phyloP scores from a whole-genome alignment of 2,797 vertebrate genomes.

The Pempheris klunzingeri region DNA sequence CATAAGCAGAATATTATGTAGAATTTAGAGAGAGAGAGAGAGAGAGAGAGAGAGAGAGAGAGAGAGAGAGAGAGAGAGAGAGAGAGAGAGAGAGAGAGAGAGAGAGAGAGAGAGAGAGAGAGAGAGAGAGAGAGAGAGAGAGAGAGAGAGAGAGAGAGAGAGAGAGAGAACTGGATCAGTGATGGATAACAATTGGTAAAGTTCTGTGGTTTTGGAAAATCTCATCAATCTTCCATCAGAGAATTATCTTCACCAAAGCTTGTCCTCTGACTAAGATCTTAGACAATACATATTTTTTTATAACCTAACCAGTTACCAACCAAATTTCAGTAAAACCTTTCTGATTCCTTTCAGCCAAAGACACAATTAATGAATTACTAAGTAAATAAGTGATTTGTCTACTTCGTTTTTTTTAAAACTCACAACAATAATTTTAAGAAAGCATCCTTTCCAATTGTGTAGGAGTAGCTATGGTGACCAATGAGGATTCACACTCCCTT shows the following conservation, averaged over 20 bases:
- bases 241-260: background rate
- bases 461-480: too few relatives aligned
- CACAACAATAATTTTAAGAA: background rate
- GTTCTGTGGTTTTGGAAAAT: background rate
- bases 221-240: background rate
- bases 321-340: background rate
- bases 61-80: too few relatives aligned
- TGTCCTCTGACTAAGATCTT: background rate
- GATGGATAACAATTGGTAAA: background rate
- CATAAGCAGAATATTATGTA: conserved; percentile 25
- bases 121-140: too few relatives aligned
- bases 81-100: too few relatives aligned
- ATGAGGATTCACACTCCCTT: too few relatives aligned
- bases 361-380: background rate
- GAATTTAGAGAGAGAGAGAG: too few relatives aligned
- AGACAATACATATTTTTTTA: background rate
- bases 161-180: background rate
- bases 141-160: too few relatives aligned
- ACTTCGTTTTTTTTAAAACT: background rate
- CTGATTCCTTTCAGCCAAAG: background rate
- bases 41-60: background rate
- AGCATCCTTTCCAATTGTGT: too few relatives aligned
- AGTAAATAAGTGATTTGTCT: background rate
- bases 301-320: too few relatives aligned
- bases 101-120: too few relatives aligned